Evolutionary conservation across 2,888 invertebrate species (phyloP).

Genomic region (Isoperla grammatica): DNA sequence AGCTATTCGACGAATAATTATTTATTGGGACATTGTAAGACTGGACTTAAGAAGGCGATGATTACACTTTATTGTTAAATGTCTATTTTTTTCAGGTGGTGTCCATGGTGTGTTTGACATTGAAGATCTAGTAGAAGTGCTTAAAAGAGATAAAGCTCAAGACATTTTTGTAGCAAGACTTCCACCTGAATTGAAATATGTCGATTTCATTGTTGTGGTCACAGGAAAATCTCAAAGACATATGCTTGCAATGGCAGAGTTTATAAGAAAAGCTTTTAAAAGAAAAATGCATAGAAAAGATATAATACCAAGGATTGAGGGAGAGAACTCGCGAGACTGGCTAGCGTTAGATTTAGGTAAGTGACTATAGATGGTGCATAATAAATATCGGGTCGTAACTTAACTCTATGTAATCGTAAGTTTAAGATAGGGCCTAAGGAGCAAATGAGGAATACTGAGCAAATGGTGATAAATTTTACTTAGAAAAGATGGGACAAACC

Average conservation of each 20-base stretch:
- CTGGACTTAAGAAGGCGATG: constrained; percentile 13
- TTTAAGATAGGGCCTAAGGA: no score
- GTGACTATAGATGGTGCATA: no score
- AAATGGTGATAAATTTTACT: no score
- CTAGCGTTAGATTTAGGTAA: constrained; percentile 84
- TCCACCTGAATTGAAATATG: constrained; percentile 68
- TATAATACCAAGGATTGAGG: constrained; percentile 68
- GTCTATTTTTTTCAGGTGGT: constrained; percentile 58
- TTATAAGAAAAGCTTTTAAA: constrained; percentile 71
- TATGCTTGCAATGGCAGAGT: constrained; percentile 66
- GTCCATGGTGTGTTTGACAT: constrained; percentile 80
- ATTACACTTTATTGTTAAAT: constrained; percentile 4
- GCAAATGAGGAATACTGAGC: no score
- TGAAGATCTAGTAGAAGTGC: constrained; percentile 71
- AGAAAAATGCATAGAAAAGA: constrained; percentile 60
- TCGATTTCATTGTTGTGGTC: constrained; percentile 78
- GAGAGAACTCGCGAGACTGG: constrained; percentile 72
- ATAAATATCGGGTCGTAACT: no score
- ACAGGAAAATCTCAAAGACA: constrained; percentile 69
- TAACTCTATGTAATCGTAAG: no score
- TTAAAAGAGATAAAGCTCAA: constrained; percentile 69
- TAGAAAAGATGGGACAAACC: no score
- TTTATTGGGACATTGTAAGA: no score
- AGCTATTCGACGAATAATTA: no score
- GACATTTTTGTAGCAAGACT: constrained; percentile 77